Evolutionary conservation across 2,888 invertebrate species (phyloP).

Genomic region (Chesias legatella): DNA sequence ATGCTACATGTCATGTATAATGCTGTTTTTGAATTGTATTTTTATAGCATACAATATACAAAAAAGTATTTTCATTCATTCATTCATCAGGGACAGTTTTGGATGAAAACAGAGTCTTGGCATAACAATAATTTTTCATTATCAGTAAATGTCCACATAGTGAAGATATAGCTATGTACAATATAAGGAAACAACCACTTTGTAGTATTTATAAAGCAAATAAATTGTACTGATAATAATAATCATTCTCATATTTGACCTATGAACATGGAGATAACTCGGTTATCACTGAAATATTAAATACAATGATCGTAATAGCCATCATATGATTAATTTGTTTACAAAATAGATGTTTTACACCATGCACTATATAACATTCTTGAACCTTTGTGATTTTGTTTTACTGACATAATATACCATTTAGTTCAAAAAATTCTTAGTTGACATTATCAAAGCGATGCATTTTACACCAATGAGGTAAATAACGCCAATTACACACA

Average conservation of each 20-base stretch:
- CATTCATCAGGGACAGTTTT: neutral
- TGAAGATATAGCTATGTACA: neutral
- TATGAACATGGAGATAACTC: slow-evolving; percentile 15
- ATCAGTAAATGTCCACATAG: neutral
- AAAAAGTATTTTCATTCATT: too few relatives aligned
- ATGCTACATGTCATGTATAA: too few relatives aligned
- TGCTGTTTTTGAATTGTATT: too few relatives aligned
- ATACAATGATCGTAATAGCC: slow-evolving; percentile 4
- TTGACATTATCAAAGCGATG: neutral
- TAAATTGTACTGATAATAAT: slow-evolving; percentile 11
- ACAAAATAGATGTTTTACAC: slow-evolving; percentile 12
- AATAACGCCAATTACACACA: slow-evolving; percentile 42
- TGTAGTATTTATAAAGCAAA: slow-evolving; percentile 10
- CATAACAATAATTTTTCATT: slow-evolving; percentile 4
- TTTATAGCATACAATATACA: too few relatives aligned
- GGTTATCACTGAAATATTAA: slow-evolving; percentile 10
- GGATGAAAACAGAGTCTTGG: slow-evolving; percentile 8
- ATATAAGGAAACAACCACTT: slow-evolving; percentile 9
- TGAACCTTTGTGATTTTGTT: slow-evolving; percentile 5
- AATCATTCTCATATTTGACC: slow-evolving; percentile 14
- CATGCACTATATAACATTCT: slow-evolving; percentile 9
- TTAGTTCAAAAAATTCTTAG: neutral
- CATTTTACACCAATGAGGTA: slow-evolving; percentile 9
- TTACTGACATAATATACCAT: neutral
- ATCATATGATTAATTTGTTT: slow-evolving; percentile 2